Evolutionary conservation across 2,113 vertebrate genomes (phyloP).

Genomic region (Scomber japonicus): DNA sequence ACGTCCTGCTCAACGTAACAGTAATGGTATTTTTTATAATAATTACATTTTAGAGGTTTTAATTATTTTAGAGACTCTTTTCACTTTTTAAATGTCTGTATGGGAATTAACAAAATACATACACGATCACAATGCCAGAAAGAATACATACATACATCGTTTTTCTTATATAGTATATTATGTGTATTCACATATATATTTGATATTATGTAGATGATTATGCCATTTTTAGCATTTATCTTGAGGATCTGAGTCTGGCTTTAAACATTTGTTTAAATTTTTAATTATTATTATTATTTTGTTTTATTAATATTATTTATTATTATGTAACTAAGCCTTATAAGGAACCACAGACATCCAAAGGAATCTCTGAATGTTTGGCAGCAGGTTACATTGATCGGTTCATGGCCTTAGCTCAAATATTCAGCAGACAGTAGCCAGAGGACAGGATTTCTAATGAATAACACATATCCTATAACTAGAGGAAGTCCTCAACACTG

Average conservation of each 20-base stretch:
- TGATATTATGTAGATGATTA: not conserved
- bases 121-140: not conserved
- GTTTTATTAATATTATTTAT: not conserved
- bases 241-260: not conserved
- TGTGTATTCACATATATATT: no score
- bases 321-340: not conserved
- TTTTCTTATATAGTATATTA: no score
- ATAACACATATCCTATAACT: conserved; percentile 76
- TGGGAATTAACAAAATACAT: not conserved
- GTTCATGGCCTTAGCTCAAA: conserved; percentile 54
- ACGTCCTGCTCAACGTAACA: not conserved
- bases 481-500: conserved; percentile 66
- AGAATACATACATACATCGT: no score
- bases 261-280: no score
- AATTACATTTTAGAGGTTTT: not conserved
- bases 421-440: conserved; percentile 63
- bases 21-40: not conserved
- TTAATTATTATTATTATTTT: no score
- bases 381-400: conserved; percentile 65
- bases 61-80: not conserved
- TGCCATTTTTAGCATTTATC: not conserved
- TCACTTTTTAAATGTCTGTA: not conserved
- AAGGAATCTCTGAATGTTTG: conserved; percentile 44
- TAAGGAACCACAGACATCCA: not conserved
- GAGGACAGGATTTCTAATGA: conserved; percentile 72